Conservation (phyloP, 2,888 invertebrate species). For the Drosophila paranaensis region DNA sequence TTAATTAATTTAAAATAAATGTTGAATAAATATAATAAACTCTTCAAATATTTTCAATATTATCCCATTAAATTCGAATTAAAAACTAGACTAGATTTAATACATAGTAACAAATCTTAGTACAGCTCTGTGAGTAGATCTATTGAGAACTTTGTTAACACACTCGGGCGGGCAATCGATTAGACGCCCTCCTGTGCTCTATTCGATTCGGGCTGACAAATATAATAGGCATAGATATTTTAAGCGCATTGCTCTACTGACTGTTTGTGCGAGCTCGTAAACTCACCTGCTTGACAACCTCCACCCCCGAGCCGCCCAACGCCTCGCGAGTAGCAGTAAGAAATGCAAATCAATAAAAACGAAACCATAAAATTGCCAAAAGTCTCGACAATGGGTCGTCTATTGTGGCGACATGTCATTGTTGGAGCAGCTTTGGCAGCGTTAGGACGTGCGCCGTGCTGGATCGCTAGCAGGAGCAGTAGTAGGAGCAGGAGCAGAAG, state of each 20-base stretch:
- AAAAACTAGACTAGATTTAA: no score
- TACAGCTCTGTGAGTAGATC: no score
- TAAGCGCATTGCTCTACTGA: conserved; percentile 70
- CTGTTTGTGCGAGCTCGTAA: conserved; percentile 24
- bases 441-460: conserved; percentile 32
- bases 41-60: no score
- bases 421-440: conserved; percentile 33
- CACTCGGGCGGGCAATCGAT: conserved; percentile 5
- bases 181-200: not conserved
- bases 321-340: conserved; percentile 3
- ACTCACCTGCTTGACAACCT: conserved; percentile 16
- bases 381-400: conserved; percentile 13
- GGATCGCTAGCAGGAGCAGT: not conserved
- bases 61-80: no score
- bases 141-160: conserved; percentile 2
- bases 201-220: conserved; percentile 23
- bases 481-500: not conserved
- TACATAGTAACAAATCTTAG: not conserved
- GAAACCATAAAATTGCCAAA: conserved; percentile 71
- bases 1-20: no score
- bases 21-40: no score
- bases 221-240: conserved; percentile 51
- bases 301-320: not conserved
- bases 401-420: conserved; percentile 49
- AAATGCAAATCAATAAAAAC: conserved; percentile 72